Percentiles rank a stretch among this genome's conserved stretches.
Conservation (phyloP, 2,113 vertebrate species). For the Dolichotis patagonum region DNA sequence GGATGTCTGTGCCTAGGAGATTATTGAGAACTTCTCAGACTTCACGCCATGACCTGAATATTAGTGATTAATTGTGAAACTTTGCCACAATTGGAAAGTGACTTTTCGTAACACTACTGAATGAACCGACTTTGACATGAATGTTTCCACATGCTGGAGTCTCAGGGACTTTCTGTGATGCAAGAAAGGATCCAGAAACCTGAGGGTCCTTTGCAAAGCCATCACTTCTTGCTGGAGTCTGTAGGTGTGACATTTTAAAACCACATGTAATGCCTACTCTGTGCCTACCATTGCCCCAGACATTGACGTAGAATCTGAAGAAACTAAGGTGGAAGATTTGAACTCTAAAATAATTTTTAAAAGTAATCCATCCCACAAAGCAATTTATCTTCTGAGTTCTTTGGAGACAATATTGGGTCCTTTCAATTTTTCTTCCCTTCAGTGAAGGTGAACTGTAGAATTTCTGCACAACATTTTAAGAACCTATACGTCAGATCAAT, state of each 20-base stretch:
- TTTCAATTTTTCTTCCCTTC: not conserved
- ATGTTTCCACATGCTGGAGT: not conserved
- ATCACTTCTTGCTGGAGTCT: not conserved
- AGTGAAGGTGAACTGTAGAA: not conserved
- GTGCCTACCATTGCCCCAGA: not conserved
- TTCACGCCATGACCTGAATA: not conserved
- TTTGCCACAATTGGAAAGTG: not conserved
- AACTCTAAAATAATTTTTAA: conserved; percentile 17
- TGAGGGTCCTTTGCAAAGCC: not conserved
- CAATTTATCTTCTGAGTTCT: not conserved
- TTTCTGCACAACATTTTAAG: not conserved
- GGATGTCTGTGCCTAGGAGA: not conserved
- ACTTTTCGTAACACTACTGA: not conserved
- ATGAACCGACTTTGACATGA: not conserved
- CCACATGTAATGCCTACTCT: not conserved
- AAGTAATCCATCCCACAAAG: not conserved
- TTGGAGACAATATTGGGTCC: not conserved
- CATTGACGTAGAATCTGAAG: not conserved
- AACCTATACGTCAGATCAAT: not conserved
- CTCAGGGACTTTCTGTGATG: not conserved
- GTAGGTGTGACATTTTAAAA: not conserved
- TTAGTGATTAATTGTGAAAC: not conserved
- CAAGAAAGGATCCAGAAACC: not conserved
- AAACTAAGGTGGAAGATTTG: not conserved
- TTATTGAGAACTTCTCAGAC: not conserved